Base-by-base conservation (phyloP, 1,140 invertebrate species). In the Dreissena polymorpha region DNA sequence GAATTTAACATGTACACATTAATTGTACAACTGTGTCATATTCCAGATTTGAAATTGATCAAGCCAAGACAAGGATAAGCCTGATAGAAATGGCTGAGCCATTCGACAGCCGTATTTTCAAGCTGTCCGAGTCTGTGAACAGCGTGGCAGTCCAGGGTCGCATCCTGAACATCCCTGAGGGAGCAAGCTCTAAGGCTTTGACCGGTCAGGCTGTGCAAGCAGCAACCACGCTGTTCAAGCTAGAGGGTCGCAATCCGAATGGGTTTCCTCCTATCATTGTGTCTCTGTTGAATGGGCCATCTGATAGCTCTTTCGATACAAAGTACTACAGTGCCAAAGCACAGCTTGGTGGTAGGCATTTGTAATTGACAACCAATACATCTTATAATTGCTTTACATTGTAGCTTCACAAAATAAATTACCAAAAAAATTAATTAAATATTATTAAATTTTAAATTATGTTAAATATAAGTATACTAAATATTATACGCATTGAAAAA, bases 231-330 rank as follows among this genome's bases (percentile, higher is more conserved):
- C 50, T 63, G 18, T 75, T 75, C 21, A 27, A 29, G 21, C 27
- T 23, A 10, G 60, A 64, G 29, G 73, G 73, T 3, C 57, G 73
- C 49, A 21, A 64, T 18, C 23, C 27, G 10, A 23, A 64, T 7
- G 27, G 1, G 25, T 75, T 63, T 60, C 73, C 73, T 18, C 39
- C 21, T 29, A 75, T 75, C 16, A 23, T 75, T 10, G 13, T 75
- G 7, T 39, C 63, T 63, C 55, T 60, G 6, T 50, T 60, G 50
- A 29, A 64, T 64, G 60, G 60, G 10, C 57, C 29, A 21, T 60
- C 73, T 16, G 25, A 7, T 21, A 75, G 64, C 63, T 63, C 73
- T 8, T 75, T 75, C 29, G 55, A 75, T 55, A 60, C 60, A n/a
- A 60, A 18, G 16, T 63, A 60, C 50, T 63, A 63, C 27, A 64